phyloP scores from a whole-genome alignment of 2,113 vertebrate genomes.

The Aldabrachelys gigantea region DNA sequence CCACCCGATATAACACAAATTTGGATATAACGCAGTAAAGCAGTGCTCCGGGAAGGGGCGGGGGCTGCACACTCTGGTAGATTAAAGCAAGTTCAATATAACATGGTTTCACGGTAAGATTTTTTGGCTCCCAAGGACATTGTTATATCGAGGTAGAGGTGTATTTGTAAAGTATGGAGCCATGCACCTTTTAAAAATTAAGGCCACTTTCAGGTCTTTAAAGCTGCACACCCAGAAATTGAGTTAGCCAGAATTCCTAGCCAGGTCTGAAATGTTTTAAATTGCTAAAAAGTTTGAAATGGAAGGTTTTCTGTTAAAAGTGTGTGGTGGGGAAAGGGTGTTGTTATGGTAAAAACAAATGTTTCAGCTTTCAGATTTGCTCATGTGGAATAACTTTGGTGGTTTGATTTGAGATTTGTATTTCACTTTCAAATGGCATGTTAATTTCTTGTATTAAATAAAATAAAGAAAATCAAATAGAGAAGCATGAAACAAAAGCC shows the following conservation, averaged over 20 bases:
- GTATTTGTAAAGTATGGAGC: background rate
- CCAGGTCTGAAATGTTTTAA: background rate
- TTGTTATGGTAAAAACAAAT: background rate
- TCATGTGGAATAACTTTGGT: background rate
- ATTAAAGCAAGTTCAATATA: no score
- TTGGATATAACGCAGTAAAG: no score
- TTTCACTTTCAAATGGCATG: background rate
- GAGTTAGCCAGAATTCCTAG: background rate
- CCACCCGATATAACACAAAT: no score
- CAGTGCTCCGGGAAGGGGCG: no score
- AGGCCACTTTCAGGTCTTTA: background rate
- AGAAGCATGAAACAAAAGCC: slow-evolving; percentile 11
- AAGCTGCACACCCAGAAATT: fast-evolving
- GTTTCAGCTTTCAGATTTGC: background rate
- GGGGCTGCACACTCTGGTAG: no score
- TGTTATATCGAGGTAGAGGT: no score
- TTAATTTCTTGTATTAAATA: background rate
- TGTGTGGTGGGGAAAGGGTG: background rate
- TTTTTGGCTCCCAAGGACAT: no score
- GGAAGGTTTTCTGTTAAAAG: background rate
- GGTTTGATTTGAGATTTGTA: background rate
- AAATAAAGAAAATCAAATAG: background rate
- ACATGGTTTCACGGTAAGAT: no score
- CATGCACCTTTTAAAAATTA: background rate
- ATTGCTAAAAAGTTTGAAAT: background rate